Evolutionary conservation across 2,888 invertebrate species (phyloP), one percentile per base, ranked within the genome.

Genomic region (Malacosoma neustria): DNA sequence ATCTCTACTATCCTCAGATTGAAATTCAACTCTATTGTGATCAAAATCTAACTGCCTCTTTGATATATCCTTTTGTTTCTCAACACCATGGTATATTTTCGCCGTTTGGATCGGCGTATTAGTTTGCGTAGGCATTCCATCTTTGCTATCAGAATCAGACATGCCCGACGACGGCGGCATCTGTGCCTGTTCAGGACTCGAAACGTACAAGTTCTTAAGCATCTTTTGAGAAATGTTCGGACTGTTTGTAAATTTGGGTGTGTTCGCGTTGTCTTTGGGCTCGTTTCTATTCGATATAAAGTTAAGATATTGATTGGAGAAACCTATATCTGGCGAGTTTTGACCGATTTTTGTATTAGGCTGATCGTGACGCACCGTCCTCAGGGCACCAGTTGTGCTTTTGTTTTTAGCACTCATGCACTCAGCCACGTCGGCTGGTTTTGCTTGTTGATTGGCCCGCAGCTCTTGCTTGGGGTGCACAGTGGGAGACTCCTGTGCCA

Each of bases 241-340:
- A 49, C 87, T 87, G 49, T 80, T 86, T 11, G 70, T 74, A 55
- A 87, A 87, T 53, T 87, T 87, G 42, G 87, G 85, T 30, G 87
- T 87, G 49, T 87, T 86, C 1, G 87, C 87, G 50, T 85, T 84
- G 48, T 87, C 87, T 52, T 87, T 87, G 22, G 87, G 87, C 57
- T 87, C 86, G 55, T 86, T 87, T 52, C 87, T 73, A 49, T 81
- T 79, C 4, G 86, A 72, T 51, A 80, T 86, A 50, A 81, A 86
- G 52, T 80, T 86, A 30, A 79, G 72, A 49, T 75, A 87, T 46
- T 86, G 85, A 48, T 84, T 84, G 3, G 86, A 86, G 48, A 82
- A 87, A 33, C 87, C 87, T 38, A 80, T 66, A 35, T 82, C 85
- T 31, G 80, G 69, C n/a, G 82, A 68, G 45, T 81, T 72, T 45